Evolutionary conservation across 2,113 vertebrate genomes (phyloP), one percentile per base, ranked within the genome.

Genomic region (Pteruthius melanotis): DNA sequence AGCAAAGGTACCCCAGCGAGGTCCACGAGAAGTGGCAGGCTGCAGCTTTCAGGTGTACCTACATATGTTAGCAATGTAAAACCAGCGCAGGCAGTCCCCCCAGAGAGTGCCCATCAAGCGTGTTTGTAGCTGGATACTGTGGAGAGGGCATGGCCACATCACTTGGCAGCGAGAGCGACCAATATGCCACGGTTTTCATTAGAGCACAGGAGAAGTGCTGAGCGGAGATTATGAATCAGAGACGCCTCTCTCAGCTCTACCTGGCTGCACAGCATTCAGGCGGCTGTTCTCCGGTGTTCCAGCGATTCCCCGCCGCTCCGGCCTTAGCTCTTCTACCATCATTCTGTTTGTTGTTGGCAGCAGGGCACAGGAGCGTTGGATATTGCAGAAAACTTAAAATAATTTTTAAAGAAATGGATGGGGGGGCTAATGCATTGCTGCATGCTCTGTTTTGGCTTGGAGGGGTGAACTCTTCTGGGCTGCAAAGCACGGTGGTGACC

Each of bases 151-250:
- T 49, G 98, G 98, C 98, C 97, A 97, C 91, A 98, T 95, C 97
- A 96, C 98, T 99, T 99, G 99, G 99, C 99, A 99, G 98, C 94
- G 74, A 96, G 83, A 95, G 93, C 97, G 39, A 98, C 98, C 99
- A 99, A 99, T 99, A 99, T 99, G 99, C 98, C 98, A 97, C 59
- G 87, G 97, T 98, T 98, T 98, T 98, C 98, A 98, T 98, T 97
- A 97, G 79, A 96, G 97, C 96, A 93, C 91, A 40, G 69, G 96
- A 97, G 98, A 98, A 98, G 97, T 88, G 68, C 97, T 83, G 96
- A 98, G 96, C 80, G 16, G 78, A 83, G 96, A 97, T 94, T 87
- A 83, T 75, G 93, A 96, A 96, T 97, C 71, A 37, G 95, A 97
- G 94, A 65, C 2, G 72, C 80, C 72, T 28, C 82, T 93, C 92